phyloP scores from a whole-genome alignment of 2,113 vertebrate species.

The Pelecanus crispus region DNA sequence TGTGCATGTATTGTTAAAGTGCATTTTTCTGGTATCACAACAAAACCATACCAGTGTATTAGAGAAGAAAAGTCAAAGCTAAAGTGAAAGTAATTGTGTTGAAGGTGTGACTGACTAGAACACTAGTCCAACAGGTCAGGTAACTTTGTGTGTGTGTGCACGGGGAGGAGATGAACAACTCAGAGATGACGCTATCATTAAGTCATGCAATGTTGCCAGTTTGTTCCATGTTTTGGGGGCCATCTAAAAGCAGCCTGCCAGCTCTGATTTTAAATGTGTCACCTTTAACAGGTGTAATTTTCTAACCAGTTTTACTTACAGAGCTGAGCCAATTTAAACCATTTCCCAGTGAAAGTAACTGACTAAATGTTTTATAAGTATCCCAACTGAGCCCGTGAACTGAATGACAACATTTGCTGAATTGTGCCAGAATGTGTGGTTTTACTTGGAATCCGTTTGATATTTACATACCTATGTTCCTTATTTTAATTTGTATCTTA shows the following conservation, averaged over 20 bases:
- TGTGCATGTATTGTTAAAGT: background rate
- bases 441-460: background rate
- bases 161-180: background rate
- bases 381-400: background rate
- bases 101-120: background rate
- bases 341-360: background rate
- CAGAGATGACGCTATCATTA: rapidly evolving
- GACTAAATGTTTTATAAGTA: background rate
- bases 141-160: background rate
- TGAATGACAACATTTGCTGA: background rate
- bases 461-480: background rate
- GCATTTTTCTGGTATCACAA: background rate
- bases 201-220: background rate
- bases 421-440: background rate
- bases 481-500: background rate
- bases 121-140: background rate
- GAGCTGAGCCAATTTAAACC: background rate
- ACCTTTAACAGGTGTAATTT: background rate
- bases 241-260: background rate
- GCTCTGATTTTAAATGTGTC: background rate
- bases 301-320: background rate
- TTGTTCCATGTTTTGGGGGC: background rate
- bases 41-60: background rate
- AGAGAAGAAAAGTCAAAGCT: background rate
- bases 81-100: background rate